Evolutionary conservation across 2,797 vertebrate species (phyloP).

Genomic region (Phoeniculus purpureus): DNA sequence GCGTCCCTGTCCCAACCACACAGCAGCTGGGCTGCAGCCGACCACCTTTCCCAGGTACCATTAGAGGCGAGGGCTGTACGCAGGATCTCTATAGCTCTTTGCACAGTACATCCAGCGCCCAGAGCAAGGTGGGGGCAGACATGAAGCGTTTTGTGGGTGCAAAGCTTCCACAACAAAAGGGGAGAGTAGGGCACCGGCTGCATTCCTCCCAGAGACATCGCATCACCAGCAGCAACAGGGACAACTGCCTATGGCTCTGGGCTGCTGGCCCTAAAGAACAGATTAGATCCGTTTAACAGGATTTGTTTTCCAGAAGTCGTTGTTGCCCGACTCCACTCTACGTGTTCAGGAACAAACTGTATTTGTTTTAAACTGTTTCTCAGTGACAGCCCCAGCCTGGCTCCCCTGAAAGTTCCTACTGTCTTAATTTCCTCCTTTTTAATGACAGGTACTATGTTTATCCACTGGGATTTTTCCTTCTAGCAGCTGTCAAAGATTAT

Average conservation of each 20-base stretch:
- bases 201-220: not conserved
- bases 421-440: constrained; percentile 17
- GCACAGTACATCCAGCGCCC: not conserved
- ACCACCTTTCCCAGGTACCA: not conserved
- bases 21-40: not conserved
- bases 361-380: constrained; percentile 23
- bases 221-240: not conserved
- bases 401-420: not conserved
- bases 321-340: not conserved
- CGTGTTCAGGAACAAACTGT: not conserved
- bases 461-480: not conserved
- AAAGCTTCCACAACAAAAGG: not conserved
- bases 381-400: not conserved
- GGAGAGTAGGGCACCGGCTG: not conserved
- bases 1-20: no score
- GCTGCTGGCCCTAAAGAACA: not conserved
- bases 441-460: constrained; percentile 35
- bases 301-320: constrained; percentile 4
- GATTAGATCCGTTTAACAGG: not conserved
- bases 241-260: not conserved
- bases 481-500: constrained; percentile 15
- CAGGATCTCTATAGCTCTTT: not conserved
- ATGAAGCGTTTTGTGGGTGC: no score
- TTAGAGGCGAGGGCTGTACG: not conserved
- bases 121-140: not conserved